Conservation (phyloP, 1,140 invertebrate species). For the Cryptotermes secundus region DNA sequence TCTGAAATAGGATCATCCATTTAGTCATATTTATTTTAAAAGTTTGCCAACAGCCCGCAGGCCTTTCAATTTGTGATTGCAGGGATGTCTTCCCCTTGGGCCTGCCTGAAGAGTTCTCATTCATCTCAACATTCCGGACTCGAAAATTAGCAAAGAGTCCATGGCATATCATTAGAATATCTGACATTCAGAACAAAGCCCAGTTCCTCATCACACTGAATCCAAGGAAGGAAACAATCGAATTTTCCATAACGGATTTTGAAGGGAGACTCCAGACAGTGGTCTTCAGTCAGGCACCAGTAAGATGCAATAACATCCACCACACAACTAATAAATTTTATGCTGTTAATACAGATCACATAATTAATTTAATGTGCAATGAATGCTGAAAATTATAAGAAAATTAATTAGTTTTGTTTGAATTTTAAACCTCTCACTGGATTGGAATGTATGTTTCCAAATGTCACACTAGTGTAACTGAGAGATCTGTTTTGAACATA, state of each 20-base stretch:
- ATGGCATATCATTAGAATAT: constrained; percentile 71
- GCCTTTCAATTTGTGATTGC: constrained; percentile 19
- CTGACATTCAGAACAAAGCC: constrained; percentile 56
- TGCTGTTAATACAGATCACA: no score
- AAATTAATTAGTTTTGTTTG: no score
- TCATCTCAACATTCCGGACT: constrained; percentile 65
- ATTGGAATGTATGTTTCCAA: no score
- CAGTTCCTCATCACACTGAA: constrained; percentile 71
- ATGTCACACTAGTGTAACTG: no score
- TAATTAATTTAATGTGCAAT: no score
- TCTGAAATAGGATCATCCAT: no score
- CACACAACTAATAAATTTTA: no score
- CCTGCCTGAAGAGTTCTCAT: constrained; percentile 70
- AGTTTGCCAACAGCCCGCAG: no score
- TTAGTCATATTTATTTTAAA: no score
- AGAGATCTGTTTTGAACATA: no score
- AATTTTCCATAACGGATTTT: constrained; percentile 61
- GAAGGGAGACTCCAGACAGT: constrained; percentile 61
- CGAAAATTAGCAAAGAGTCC: constrained; percentile 57
- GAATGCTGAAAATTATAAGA: no score
- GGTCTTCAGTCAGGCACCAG: constrained; percentile 57
- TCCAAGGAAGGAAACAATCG: constrained; percentile 59
- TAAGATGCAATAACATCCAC: constrained; percentile 45
- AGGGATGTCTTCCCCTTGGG: constrained; percentile 67
- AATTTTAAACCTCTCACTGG: no score